Evolutionary conservation across 2,888 invertebrate genomes (phyloP).

Genomic region (Agrypnus murinus): DNA sequence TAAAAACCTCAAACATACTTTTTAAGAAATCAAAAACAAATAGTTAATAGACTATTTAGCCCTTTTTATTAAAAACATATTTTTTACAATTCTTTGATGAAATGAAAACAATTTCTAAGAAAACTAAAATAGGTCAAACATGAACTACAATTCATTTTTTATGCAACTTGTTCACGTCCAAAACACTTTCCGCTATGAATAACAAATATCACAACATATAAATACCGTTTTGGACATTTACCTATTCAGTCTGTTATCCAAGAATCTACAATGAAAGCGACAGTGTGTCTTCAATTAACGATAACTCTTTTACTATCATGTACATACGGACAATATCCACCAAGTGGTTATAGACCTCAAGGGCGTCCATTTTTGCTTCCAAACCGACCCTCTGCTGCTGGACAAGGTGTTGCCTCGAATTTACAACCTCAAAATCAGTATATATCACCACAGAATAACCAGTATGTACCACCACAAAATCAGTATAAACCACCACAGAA

Average conservation of each 20-base stretch:
- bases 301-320: conserved; percentile 1
- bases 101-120: not conserved
- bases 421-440: conserved; percentile 22
- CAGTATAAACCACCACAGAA: conserved; percentile 8
- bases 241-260: conserved; percentile 17
- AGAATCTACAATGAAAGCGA: conserved; percentile 26
- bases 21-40: too few species aligned
- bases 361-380: conserved; percentile 49
- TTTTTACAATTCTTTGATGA: too few species aligned
- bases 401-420: not conserved
- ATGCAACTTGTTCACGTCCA: conserved; percentile 20
- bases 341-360: conserved; percentile 47
- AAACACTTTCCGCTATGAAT: conserved; percentile 6
- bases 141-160: not conserved
- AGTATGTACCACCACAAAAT: not conserved
- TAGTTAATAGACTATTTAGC: too few species aligned
- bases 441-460: conserved; percentile 20
- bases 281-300: not conserved
- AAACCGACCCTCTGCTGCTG: not conserved
- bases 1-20: not conserved
- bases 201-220: conserved; percentile 16
- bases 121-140: not conserved
- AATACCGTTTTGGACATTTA: conserved; percentile 27
- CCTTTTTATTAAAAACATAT: too few species aligned
- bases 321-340: conserved; percentile 34